Conservation (phyloP, 1,140 invertebrate species). For the Bombus cullumanus region DNA sequence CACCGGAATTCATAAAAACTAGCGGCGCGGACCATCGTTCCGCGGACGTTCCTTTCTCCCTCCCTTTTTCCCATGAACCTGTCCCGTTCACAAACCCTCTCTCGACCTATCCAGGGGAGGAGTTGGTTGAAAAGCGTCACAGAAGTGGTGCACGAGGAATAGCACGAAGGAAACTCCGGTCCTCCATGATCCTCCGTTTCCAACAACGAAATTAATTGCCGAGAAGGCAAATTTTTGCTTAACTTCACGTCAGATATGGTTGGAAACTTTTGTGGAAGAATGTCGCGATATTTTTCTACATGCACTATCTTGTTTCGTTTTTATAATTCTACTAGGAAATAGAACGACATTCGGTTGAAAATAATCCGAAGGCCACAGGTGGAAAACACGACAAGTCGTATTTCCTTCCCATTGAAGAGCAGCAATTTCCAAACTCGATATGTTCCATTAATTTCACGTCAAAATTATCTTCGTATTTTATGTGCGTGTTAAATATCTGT, state of each 20-base stretch:
- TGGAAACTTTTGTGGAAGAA: neutral
- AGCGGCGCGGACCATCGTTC: slow-evolving; percentile 47
- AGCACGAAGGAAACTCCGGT: slow-evolving; percentile 16
- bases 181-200: slow-evolving; percentile 17
- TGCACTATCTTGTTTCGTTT: no score
- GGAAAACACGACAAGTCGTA: neutral
- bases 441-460: no score
- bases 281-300: neutral
- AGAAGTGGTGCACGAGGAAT: slow-evolving; percentile 17
- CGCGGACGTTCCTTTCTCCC: slow-evolving; percentile 45
- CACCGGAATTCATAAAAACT: slow-evolving; percentile 74
- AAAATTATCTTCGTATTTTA: no score
- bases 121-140: slow-evolving; percentile 39
- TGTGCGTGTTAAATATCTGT: no score
- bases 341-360: neutral
- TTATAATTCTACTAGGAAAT: neutral
- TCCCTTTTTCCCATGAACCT: slow-evolving; percentile 28
- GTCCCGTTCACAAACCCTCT: slow-evolving; percentile 33
- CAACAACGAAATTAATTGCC: slow-evolving; percentile 24
- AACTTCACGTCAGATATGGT: neutral
- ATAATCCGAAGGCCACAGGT: neutral
- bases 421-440: neutral
- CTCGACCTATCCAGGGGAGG: slow-evolving; percentile 1
- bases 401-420: neutral
- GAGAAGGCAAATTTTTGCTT: slow-evolving; percentile 21